phyloP scores from a whole-genome alignment of 2,888 invertebrate genomes.

The Abrostola triplasia region DNA sequence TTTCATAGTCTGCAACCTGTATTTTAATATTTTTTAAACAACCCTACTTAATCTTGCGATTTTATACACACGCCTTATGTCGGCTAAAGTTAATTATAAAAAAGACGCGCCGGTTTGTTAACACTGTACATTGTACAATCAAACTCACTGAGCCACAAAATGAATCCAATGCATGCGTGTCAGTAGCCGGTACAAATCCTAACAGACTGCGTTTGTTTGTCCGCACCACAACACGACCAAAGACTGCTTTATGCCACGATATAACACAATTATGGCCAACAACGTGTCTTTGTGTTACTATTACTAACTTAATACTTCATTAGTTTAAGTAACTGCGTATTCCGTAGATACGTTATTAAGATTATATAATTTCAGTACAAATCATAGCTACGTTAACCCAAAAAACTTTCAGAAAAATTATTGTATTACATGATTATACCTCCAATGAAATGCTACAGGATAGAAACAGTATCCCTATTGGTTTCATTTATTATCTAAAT shows the following conservation, averaged over 20 bases:
- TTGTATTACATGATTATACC: too few species aligned
- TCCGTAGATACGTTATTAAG: slow-evolving; percentile 1
- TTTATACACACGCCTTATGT: slow-evolving; percentile 10
- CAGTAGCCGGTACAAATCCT: slow-evolving; percentile 44
- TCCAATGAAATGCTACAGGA: too few species aligned
- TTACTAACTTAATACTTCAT: slow-evolving; percentile 48
- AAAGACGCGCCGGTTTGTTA: slow-evolving; percentile 62
- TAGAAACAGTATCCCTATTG: background rate
- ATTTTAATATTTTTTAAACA: too few species aligned
- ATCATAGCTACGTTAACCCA: too few species aligned
- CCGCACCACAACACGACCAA: slow-evolving; percentile 28
- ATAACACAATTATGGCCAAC: slow-evolving; percentile 46
- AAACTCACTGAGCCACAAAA: slow-evolving; percentile 74
- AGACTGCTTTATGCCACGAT: slow-evolving; percentile 51
- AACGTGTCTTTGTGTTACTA: slow-evolving; percentile 50
- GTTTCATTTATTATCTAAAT: background rate
- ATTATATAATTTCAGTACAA: background rate
- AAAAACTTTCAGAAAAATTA: too few species aligned
- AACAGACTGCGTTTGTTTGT: slow-evolving; percentile 53
- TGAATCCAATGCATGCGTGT: slow-evolving; percentile 71
- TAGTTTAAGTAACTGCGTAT: slow-evolving; percentile 26
- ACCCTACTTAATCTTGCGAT: too few species aligned
- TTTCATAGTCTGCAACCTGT: too few species aligned
- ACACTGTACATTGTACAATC: slow-evolving; percentile 71
- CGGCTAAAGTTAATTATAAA: slow-evolving; percentile 53